These are phyloP conservation scores for Kryptolebias marmoratus DNA, from an alignment of 2,113 vertebrate genomes.

Conservation along the genomic window DNA sequence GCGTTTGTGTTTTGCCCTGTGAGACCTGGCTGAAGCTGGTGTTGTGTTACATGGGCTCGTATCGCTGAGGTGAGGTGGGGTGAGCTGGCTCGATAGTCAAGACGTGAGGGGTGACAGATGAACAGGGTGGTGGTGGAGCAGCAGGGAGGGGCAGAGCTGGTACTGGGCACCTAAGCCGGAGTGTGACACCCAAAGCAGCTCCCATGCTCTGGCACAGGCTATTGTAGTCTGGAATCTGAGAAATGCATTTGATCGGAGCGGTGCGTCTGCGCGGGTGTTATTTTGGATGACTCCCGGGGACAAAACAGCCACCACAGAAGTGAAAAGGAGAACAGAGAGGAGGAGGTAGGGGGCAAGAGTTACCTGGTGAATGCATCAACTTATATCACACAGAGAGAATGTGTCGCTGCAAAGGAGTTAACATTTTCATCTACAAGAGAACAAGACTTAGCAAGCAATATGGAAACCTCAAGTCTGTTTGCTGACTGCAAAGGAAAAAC, in stretches of 20 bases:
- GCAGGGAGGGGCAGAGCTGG: neutral
- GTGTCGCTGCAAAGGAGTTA: neutral
- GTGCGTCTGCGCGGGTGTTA: conserved; percentile 45
- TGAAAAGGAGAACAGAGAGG: conserved; percentile 26
- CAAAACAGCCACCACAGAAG: conserved; percentile 59
- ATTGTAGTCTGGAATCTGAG: conserved; percentile 76
- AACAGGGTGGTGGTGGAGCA: conserved; percentile 18
- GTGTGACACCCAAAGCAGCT: conserved; percentile 69
- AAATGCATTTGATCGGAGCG: conserved; percentile 79
- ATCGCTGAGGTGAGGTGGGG: conserved; percentile 54
- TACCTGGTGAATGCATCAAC: conserved; percentile 38
- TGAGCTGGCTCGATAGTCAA: conserved; percentile 50
- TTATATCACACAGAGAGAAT: conserved; percentile 15
- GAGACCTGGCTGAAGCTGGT: conserved; percentile 56
- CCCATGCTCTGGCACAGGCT: conserved; percentile 65
- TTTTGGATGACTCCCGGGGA: conserved; percentile 56
- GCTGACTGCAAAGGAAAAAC: conserved; percentile 12
- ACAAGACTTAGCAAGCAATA: neutral
- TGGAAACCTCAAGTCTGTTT: neutral
- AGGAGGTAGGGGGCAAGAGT: conserved; percentile 29
- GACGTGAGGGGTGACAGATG: conserved; percentile 59
- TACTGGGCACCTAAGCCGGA: conserved; percentile 58
- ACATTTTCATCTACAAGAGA: neutral
- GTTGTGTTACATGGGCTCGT: conserved; percentile 64
- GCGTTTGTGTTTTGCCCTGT: conserved; percentile 62